phyloP scores from a whole-genome alignment of 1,140 invertebrate species.

The Mycetomoellerius zeteki region DNA sequence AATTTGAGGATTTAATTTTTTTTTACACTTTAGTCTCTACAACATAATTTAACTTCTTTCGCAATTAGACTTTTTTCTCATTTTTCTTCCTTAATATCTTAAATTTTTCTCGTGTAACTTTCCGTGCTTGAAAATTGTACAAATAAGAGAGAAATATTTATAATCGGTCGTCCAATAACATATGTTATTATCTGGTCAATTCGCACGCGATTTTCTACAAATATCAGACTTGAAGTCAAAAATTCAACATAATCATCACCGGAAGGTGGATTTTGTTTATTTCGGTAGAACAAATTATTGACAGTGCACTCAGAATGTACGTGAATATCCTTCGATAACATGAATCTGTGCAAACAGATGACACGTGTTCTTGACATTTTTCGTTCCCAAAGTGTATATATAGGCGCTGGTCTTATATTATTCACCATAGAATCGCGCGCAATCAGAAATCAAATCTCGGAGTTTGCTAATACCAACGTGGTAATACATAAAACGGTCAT shows the following conservation, averaged over 20 bases:
- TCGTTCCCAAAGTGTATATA: constrained; percentile 53
- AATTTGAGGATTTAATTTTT: too few relatives aligned
- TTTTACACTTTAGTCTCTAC: too few relatives aligned
- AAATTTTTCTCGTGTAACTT: constrained; percentile 1
- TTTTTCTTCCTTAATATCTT: not conserved
- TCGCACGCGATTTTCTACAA: constrained; percentile 27
- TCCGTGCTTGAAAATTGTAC: not conserved
- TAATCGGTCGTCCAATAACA: constrained; percentile 9
- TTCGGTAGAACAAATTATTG: constrained; percentile 73
- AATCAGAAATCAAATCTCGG: not conserved
- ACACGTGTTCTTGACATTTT: constrained; percentile 72
- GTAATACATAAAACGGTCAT: not conserved
- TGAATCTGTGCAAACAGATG: constrained; percentile 76
- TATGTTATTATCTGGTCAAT: not conserved
- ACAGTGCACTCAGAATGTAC: constrained; percentile 72
- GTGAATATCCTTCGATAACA: constrained; percentile 73
- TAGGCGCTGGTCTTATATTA: constrained; percentile 28
- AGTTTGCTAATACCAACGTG: not conserved
- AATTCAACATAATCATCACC: not conserved
- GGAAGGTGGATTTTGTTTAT: constrained; percentile 62
- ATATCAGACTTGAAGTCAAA: constrained; percentile 25
- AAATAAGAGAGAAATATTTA: constrained; percentile 29
- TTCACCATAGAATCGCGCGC: not conserved
- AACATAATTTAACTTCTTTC: too few relatives aligned
- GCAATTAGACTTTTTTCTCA: too few relatives aligned